Evolutionary conservation across 2,797 vertebrate species (phyloP), one percentile per base, ranked within the genome.

Genomic region (Lophotriccus pileatus): DNA sequence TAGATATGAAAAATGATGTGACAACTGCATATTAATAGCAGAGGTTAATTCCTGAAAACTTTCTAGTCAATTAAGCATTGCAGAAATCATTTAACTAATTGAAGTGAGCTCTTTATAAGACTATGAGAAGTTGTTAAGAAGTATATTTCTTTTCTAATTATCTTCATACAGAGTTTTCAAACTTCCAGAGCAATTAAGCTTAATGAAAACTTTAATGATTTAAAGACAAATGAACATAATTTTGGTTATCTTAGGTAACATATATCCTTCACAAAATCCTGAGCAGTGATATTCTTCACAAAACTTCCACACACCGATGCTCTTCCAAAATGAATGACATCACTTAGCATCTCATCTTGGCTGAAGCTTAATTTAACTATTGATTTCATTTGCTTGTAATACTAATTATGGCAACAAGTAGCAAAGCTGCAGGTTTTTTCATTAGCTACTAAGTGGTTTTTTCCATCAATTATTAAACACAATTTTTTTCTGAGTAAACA

Each of bases 81-180:
- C 85, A 79, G 52, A 91, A 91, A 70, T 63, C 39, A 63, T 87
- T 89, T 63, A 83, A 74, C 41, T 81, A 93, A 93, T 36, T 87
- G 50, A 88, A 80, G 2, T 24, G 46, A 88, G 12, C 24, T 89
- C 78, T 76, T 84, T 39, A 21, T 62, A 84, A 70, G 60, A 87
- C 50, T 28, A 12, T 58, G 0, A 87, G 79, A 89, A 89, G 76
- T 18, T 21, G 9, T 75, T 81, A 70, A 62, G 63, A 89, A 69
- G 41, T 90, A 85, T 79, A 72, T 73, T 91, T 92, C 37, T 87
- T 62, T 88, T 83, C 62, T 92, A 82, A 67, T 90, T 93, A 76
- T 59, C 82, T 74, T 91, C 41, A 32, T 68, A 87, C 28, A 89
- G 60, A 83, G 47, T 76, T 59, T 60, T 93, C 49, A 66, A 81